Evolutionary conservation across 2,797 vertebrate genomes (phyloP), one percentile per base, ranked within the genome.

Genomic region (Pangasius larnaudii): DNA sequence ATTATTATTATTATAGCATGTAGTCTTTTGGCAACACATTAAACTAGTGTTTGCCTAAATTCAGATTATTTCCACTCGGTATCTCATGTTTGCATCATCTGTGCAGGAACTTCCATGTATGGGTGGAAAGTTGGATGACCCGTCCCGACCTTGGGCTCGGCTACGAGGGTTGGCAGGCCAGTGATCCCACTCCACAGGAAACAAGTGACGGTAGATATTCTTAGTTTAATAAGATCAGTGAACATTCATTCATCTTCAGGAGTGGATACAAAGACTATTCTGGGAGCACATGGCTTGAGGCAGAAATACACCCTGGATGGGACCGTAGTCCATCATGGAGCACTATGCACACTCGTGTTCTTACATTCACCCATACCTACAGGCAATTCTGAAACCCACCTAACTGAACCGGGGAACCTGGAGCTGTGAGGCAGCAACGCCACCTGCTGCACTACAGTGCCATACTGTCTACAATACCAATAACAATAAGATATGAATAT

Each of bases 101-200:
- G 7, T 49, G 84, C 39, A 91, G 98, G 98, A 99, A 99, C 92
- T 99, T 95, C 90, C 98, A 99, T 91, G 98, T 98, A 94, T 99
- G 98, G 98, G 95, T 97, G 56, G 98, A 99, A 92, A 96, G 93
- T 0, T 99, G 98, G 98, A 99, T 99, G 98, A 94, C 94, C 10
- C 96, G 98, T 22, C 97, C 97, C 0, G 98, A 99, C 91, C 93
- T 99, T 42, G 89, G 91, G 0, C 67, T 93, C 0, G 94, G 90
- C 0, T 98, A 96, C 0, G 94, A 98, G 0, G 98, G 98, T 2
- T 99, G 98, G 98, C 98, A 99, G 92, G 97, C 90, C 13, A 95
- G 96, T 78, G 98, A 99, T 92, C 98, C 98, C 0, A 99, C 98
- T 0, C 98, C 98, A 1, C 98, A 99, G 94, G 97, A 98, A 91